Base-by-base conservation (phyloP, 2,113 vertebrate species). In the Symphodus melops region DNA sequence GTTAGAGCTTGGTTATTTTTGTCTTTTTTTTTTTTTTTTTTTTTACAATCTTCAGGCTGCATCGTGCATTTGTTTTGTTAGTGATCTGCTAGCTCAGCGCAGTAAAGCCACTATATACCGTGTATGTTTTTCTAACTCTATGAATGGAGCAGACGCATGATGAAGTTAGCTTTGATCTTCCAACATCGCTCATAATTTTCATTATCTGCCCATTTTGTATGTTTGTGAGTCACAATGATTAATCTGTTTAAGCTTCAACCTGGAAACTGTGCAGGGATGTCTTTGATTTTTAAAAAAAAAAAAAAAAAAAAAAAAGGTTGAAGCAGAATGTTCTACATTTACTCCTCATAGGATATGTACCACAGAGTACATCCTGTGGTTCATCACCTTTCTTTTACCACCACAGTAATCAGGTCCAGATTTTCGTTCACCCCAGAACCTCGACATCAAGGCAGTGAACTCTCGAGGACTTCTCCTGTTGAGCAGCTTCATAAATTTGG, bases 391-490 rank as follows among this genome's bases (percentile, higher is more conserved):
- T 67, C 28, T 33, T 71, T 70, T 53, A 86, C 68, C 55, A 2
- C 79, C 53, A 17, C 23, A 33, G 48, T 88, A 91, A 92, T 75
- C 67, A 58, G 48, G 13, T 41, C 72, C 88, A 90, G 89, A 81
- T 60, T 84, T 79, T 53, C 44, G 46, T 68, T 80, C 56, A 55
- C 52, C 55, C 72, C 67, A 33, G 21, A 75, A 71, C 72, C 54
- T 52, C 37, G 44, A 56, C 72, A 82, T 82, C 17, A 44, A 37
- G 28, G 56, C 46, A 63, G 25, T 25, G 56, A 79, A 65, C 64
- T 11, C 25, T 72, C 0, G 44, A 48, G 53, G 59, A 14, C 55
- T 72, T 68, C 64, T 77, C 12, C 16, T 59, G 36, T 79, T 28
- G n/a, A 82, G 67, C 76, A 6, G 61, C 57, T 62, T 85, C 59